Base-by-base conservation (phyloP, 2,113 vertebrate genomes). In the Eolophus roseicapilla region DNA sequence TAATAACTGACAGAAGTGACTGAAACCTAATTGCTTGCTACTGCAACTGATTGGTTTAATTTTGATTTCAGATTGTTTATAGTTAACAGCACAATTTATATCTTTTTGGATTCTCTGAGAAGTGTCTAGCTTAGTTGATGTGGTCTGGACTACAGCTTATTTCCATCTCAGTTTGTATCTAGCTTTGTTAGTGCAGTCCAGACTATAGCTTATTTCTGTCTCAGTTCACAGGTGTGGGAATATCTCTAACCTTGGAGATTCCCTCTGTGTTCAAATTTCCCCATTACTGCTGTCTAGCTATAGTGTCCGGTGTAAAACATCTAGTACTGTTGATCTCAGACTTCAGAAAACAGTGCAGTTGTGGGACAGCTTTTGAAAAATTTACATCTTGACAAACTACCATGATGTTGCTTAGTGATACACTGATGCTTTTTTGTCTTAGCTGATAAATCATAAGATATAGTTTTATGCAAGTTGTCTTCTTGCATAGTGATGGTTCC, bases 401-500 rank as follows among this genome's bases (percentile, higher is more conserved):
- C 8, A 5, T 35, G 27, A 39, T 47, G 21, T 43, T 82, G 15
- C 27, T 53, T 49, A 33, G 55, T 68, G 80, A 83, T 50, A 53
- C n/a, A 12, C 1, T 47, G 76, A 57, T 60, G 10, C 62, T 68
- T 76, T 90, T 73, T 64, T 76, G 86, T 78, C 64, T 50, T 70
- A 57, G 88, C 37, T 94, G 49, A 20, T 92, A 43, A 76, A 39
- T 77, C 44, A 21, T 90, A 70, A 93, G 49, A 73, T 29, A 29
- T 13, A 68, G 68, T 46, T 91, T 78, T 23, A 59, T 63, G 81
- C 78, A 71, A 43, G 43, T 75, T 93, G 80, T 73, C 41, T 94
- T 63, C 87, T 46, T 94, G 84, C 88, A 11, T 91, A 99, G 99
- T 53, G 99, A 99, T 79, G 99, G 99, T 74, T 94, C 97, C 81